Base-by-base conservation (phyloP, 2,113 vertebrate genomes). In the Antennarius striatus region DNA sequence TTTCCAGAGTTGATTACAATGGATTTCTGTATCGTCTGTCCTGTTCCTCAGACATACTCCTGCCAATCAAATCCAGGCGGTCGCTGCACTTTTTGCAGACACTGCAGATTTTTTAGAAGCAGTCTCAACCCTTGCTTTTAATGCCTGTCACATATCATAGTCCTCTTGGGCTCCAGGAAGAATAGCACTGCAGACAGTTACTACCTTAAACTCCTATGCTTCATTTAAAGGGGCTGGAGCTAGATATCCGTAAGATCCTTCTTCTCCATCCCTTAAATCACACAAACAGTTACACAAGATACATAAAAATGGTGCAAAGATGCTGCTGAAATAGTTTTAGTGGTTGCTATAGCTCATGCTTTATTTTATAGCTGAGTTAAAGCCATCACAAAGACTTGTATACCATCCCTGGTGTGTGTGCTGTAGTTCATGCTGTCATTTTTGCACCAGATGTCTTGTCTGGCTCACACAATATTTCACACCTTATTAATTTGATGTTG, bases 61-160 rank as follows among this genome's bases (percentile, higher is more conserved):
- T 69, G 53, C 46, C 70, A 77, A 11, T 75, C 52, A 75, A 54
- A 83, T 63, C 52, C 63, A 55, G 58, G 70, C 58, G 48, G 63
- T 66, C 29, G 0, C 43, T 71, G 47, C 15, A 66, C 12, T 55
- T 70, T 68, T 64, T 71, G 60, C 46, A 8, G 45, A 14, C 36
- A 59, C 73, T 50, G 55, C 64, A 69, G 58, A 67, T 71, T 73
- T 56, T 4, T 50, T 30, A 28, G 47, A 74, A 66, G 68, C 4
- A 10, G 16, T 53, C 11, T 57, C 63, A 71, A 10, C 42, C 28
- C 51, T 68, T 12, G 45, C 14, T 61, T 52, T 81, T 77, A 69
- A 72, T 78, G 58, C 64, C 53, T 17, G 56, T 79, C 60, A 58
- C 71, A 84, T 84, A 83, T 74, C 68, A 56, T 51, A 29, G 53